phyloP scores from a whole-genome alignment of 2,113 vertebrate genomes.

The Xyliphius kryptos region DNA sequence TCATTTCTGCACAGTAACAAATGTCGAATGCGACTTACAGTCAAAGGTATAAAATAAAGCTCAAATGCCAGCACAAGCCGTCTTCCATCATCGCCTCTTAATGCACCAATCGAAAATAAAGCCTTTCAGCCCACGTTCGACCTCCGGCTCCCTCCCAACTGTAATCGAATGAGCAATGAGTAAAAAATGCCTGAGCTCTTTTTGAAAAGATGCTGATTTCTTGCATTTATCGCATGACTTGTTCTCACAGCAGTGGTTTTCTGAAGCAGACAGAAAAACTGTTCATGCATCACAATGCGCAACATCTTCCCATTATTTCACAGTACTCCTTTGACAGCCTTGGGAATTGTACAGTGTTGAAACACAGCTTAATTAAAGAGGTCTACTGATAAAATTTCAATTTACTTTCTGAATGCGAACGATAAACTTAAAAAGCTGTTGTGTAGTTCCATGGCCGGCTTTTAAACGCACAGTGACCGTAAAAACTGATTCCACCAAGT shows the following conservation, averaged over 20 bases:
- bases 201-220: conserved; percentile 39
- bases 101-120: conserved; percentile 22
- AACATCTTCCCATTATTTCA: conserved; percentile 36
- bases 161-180: conserved; percentile 15
- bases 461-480: conserved; percentile 5
- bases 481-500: neutral
- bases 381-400: conserved; percentile 26
- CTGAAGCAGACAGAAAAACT: conserved; percentile 17
- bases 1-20: conserved; percentile 14
- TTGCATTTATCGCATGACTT: conserved; percentile 34
- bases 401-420: conserved; percentile 13
- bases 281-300: conserved; percentile 27
- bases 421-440: conserved; percentile 11
- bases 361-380: conserved; percentile 23
- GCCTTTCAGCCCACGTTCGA: conserved; percentile 28
- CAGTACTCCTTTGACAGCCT: conserved; percentile 24
- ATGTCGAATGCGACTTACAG: neutral
- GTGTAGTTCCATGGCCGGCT: neutral
- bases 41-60: conserved; percentile 25
- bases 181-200: conserved; percentile 15
- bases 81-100: conserved; percentile 24
- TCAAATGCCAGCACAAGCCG: conserved; percentile 21
- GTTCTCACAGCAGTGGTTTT: conserved; percentile 18
- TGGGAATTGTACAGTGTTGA: conserved; percentile 31
- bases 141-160: conserved; percentile 4